Evolutionary conservation across 2,888 invertebrate genomes (phyloP), one percentile per base, ranked within the genome.

Genomic region (Mallateleia sp.): DNA sequence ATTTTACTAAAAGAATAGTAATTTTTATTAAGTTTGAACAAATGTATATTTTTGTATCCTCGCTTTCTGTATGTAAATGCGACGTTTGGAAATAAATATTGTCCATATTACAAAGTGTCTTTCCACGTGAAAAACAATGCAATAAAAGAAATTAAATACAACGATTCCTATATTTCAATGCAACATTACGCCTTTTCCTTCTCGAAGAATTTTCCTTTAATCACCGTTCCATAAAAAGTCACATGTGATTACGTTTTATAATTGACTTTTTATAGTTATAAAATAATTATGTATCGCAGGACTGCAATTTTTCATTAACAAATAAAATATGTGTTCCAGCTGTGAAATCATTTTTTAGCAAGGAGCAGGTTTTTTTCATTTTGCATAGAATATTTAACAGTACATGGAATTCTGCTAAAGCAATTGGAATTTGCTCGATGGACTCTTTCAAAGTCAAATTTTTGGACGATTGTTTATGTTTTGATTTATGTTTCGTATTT

Each of bases 241-340:
- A n/a, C 45, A 56, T 45, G 77, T 66, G 56, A 77, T 77, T 77
- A 77, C 52, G 34, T 78, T 78, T 78, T 78, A 67, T 78, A 67
- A 67, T 78, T 67, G 50, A 28, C 58, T 67, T 67, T 77, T 78
- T 60, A 34, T 45, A 5, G 56, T 66, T 58, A 34, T 78, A 58
- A 47, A 67, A 47, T 38, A 58, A 60, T 77, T 77, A 20, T 47
- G 28, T 52, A 62, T 52, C n/a, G 11, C 24, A 47, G 6, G n/a
- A 56, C 20, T 11, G 56, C 38, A 15, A 20, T 58, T 78, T 77
- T 77, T 77, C 45, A 34, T 56, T 45, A 47, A 60, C n/a, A 72
- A 24, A 60, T 22, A 28, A 71, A 24, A 15, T 56, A 56, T 56
- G 9, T 20, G 15, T 20, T 32, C 32, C 38, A 1, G 38, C 14